These are phyloP conservation scores for Thomomys bottae DNA, from an alignment of 2,113 vertebrate species.

Conservation along the genomic window DNA sequence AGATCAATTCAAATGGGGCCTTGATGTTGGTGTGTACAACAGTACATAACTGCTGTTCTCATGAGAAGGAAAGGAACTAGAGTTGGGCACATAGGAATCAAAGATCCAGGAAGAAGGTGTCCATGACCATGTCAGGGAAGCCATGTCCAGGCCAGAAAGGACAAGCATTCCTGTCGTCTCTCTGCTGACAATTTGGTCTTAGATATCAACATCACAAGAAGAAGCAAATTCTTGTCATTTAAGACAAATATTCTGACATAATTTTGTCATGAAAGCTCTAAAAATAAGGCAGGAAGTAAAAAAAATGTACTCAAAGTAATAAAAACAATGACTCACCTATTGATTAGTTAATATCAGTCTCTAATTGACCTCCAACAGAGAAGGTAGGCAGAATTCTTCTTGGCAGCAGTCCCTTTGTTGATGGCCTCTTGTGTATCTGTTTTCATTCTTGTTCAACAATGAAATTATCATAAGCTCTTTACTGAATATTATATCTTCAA, in stretches of 20 bases:
- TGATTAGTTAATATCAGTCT: neutral
- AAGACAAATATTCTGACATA: neutral
- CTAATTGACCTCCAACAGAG: no score
- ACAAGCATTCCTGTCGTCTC: neutral
- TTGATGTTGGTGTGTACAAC: accelerated
- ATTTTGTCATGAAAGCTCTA: neutral
- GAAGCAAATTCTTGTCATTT: neutral
- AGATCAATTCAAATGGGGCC: neutral
- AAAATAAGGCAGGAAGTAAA: neutral
- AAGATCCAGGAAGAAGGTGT: neutral
- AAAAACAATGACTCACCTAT: neutral
- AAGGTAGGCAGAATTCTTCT: neutral
- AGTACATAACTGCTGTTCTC: neutral
- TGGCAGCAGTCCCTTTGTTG: neutral
- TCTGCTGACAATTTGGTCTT: neutral
- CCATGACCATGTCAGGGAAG: neutral
- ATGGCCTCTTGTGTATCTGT: neutral
- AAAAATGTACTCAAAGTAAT: neutral
- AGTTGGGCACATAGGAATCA: no score
- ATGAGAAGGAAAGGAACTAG: neutral
- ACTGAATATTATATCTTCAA: neutral
- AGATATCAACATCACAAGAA: neutral
- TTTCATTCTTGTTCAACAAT: neutral
- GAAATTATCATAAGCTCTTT: neutral
- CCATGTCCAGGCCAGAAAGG: neutral